These are phyloP conservation scores for Cheilinus undulatus DNA, from an alignment of 2,113 vertebrate species.

Conservation along the genomic window DNA sequence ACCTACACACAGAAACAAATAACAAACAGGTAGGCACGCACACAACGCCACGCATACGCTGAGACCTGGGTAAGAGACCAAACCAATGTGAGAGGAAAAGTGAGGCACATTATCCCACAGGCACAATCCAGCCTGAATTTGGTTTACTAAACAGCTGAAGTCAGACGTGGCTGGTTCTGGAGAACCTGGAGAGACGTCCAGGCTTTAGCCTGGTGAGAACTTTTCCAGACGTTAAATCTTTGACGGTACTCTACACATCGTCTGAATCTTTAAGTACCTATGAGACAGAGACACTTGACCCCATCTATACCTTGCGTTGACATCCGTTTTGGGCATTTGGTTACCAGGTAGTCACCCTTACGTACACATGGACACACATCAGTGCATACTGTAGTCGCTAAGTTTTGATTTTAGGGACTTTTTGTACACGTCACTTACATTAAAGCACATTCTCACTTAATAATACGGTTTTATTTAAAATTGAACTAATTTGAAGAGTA, in stretches of 20 bases:
- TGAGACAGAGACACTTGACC: neutral
- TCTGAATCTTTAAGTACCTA: conserved; percentile 43
- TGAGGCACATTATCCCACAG: conserved; percentile 79
- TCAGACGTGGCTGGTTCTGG: conserved; percentile 59
- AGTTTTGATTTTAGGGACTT: too few relatives aligned
- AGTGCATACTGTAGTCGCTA: too few relatives aligned
- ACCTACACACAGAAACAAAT: conserved; percentile 48
- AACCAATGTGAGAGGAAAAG: conserved; percentile 70
- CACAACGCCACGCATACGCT: conserved; percentile 36
- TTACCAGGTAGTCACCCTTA: too few relatives aligned
- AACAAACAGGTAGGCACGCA: conserved; percentile 11
- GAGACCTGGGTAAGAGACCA: conserved; percentile 54
- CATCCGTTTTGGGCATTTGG: too few relatives aligned
- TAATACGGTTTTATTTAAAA: too few relatives aligned
- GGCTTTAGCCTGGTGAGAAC: conserved; percentile 59
- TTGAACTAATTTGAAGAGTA: too few relatives aligned
- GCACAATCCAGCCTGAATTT: conserved; percentile 72
- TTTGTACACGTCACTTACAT: too few relatives aligned
- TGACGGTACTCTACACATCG: conserved; percentile 38
- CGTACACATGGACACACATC: too few relatives aligned
- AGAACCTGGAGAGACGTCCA: conserved; percentile 43
- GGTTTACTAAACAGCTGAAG: conserved; percentile 73
- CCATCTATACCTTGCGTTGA: too few relatives aligned
- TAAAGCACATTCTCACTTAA: too few relatives aligned
- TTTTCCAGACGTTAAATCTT: conserved; percentile 44